Percentiles rank a stretch among this genome's conserved stretches.
phyloP scores from a whole-genome alignment of 2,888 invertebrate species.

The Polyommatus icarus region DNA sequence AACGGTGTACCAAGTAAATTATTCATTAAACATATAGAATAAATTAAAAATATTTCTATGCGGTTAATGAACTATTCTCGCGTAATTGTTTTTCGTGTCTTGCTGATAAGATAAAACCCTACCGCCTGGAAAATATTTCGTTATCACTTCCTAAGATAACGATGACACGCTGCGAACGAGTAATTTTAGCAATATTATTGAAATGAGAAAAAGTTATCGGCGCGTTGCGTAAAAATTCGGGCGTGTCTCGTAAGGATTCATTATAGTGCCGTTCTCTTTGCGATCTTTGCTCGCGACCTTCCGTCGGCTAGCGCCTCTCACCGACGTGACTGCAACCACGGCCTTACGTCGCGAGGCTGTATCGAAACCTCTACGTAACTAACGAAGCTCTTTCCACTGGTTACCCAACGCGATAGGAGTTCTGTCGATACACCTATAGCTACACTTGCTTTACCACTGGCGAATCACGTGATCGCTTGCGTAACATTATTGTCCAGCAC shows the following conservation, averaged over 20 bases:
- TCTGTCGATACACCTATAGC: conserved; percentile 68
- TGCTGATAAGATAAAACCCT: conserved; percentile 62
- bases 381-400: conserved; percentile 76
- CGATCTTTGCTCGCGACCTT: conserved; percentile 72
- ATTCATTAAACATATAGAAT: conserved; percentile 44
- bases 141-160: conserved; percentile 58
- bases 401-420: conserved; percentile 76
- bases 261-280: conserved; percentile 75
- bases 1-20: background rate
- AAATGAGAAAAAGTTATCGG: conserved; percentile 18
- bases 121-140: conserved; percentile 54
- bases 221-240: conserved; percentile 43
- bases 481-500: conserved; percentile 62
- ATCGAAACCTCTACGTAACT: conserved; percentile 78
- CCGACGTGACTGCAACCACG: conserved; percentile 78
- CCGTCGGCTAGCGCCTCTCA: conserved; percentile 76
- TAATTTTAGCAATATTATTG: conserved; percentile 32
- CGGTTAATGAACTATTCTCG: conserved; percentile 63
- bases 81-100: conserved; percentile 56
- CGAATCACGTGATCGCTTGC: conserved; percentile 72
- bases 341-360: conserved; percentile 79
- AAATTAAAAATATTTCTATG: conserved; percentile 45
- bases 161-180: conserved; percentile 37
- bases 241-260: conserved; percentile 71
- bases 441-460: conserved; percentile 61